A percentile compares a stretch with the other conserved stretches of the same genome.
phyloP scores from a whole-genome alignment of 2,797 vertebrate genomes.

The Pseudochirops corinnae region DNA sequence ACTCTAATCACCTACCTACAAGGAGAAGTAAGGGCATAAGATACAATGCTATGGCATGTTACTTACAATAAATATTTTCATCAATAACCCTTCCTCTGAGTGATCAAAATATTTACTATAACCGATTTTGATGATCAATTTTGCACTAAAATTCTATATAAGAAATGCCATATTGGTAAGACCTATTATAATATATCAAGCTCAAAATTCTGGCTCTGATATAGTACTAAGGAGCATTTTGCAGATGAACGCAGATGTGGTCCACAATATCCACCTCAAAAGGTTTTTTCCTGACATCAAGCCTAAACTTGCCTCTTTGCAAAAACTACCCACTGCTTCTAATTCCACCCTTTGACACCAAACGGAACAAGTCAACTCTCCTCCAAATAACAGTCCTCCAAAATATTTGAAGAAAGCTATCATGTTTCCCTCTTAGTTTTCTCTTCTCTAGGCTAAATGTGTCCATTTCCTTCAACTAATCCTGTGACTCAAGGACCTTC shows the following conservation, averaged over 20 bases:
- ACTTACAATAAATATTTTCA: conserved; percentile 54
- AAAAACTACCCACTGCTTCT: neutral
- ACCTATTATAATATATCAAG: conserved; percentile 18
- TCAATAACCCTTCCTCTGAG: conserved; percentile 50
- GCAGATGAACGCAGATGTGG: neutral
- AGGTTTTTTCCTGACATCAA: neutral
- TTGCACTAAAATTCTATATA: conserved; percentile 59
- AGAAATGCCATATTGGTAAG: conserved; percentile 58
- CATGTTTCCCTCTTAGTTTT: neutral
- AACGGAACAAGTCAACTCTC: neutral
- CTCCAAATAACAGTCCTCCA: neutral
- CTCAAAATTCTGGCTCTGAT: conserved; percentile 44
- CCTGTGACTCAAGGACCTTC: neutral
- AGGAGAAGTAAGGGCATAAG: conserved; percentile 9
- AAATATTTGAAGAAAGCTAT: neutral
- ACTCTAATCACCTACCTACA: conserved; percentile 7
- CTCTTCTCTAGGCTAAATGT: neutral
- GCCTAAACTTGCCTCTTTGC: neutral
- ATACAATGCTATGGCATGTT: neutral
- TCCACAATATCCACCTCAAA: conserved; percentile 11
- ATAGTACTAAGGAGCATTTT: conserved; percentile 21
- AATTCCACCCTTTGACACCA: neutral
- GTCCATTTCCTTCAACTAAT: neutral
- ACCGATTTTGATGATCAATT: conserved; percentile 61
- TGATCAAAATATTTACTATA: conserved; percentile 52